phyloP scores from a whole-genome alignment of 2,888 invertebrate species.

The Lepetodrilus schrolli region DNA sequence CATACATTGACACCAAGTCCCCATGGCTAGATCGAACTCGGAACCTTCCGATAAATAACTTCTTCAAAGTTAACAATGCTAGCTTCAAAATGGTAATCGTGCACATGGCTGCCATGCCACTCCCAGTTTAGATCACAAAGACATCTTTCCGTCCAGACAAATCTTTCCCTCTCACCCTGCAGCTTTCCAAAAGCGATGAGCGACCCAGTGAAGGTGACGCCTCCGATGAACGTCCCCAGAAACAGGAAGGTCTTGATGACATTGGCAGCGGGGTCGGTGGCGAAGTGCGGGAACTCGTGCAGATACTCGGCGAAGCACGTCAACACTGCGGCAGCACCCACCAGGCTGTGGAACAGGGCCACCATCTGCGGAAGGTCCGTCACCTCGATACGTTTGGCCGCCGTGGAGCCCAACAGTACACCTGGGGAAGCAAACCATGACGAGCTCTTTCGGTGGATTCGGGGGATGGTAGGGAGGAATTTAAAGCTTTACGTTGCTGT shows the following conservation, averaged over 20 bases:
- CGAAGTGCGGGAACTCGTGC: slow-evolving; percentile 88
- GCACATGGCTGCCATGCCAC: too few relatives aligned
- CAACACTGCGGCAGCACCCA: slow-evolving; percentile 89
- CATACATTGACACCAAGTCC: too few relatives aligned
- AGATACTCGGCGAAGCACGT: slow-evolving; percentile 90
- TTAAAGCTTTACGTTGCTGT: too few relatives aligned
- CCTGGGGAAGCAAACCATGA: slow-evolving; percentile 75
- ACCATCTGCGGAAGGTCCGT: slow-evolving; percentile 90
- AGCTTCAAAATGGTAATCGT: too few relatives aligned
- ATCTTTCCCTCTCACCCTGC: slow-evolving; percentile 79
- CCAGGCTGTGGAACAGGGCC: slow-evolving; percentile 88
- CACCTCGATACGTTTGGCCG: slow-evolving; percentile 86
- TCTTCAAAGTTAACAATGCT: too few relatives aligned
- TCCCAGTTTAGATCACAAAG: too few relatives aligned
- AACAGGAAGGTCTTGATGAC: slow-evolving; percentile 89
- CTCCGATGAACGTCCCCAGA: slow-evolving; percentile 91
- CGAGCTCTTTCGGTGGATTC: too few relatives aligned
- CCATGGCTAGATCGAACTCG: too few relatives aligned
- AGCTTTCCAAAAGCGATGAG: slow-evolving; percentile 92
- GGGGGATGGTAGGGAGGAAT: too few relatives aligned
- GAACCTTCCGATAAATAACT: too few relatives aligned
- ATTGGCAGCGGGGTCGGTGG: slow-evolving; percentile 83
- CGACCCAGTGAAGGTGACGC: slow-evolving; percentile 91
- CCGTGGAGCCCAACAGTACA: slow-evolving; percentile 84
- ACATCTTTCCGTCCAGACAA: too few relatives aligned